Base-by-base conservation (phyloP, 2,797 vertebrate species). In the Cossypha polioptera region DNA sequence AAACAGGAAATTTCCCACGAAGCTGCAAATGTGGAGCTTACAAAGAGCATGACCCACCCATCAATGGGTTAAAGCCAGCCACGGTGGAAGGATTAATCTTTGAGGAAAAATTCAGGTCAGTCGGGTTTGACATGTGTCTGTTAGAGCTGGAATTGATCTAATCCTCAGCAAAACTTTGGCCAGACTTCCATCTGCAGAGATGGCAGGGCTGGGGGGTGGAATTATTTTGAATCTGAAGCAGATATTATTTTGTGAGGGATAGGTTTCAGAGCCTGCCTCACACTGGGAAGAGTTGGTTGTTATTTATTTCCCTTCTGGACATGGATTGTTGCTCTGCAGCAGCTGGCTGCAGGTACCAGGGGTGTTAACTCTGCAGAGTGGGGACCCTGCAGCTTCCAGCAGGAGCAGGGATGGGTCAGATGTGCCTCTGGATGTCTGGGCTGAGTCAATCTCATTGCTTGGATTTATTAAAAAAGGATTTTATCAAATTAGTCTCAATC, bases 341-440 rank as follows among this genome's bases (percentile, higher is more conserved):
- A 48, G 48, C 10, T 7, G 2, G 1, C 4, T 20, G 19, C 0
- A 19, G 59, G 18, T 4, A 1, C 31, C 3, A 18, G 33, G 19
- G 7, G 2, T 0, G 0, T 5, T 16, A 3, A 0, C 53, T 25
- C 1, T 10, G 77, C 28, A 2, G 2, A 1, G 9, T 3, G 66
- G 29, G 35, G 6, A 51, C 13, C 16, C 48, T 35, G 35, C 19
- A 62, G 1, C 22, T 7, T 19, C 22, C 53, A 29, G 62, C 9
- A 38, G 2, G 21, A 11, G 9, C 3, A 0, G 1, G 45, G 19
- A 9, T 4, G 8, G 8, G 31, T 1, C 31, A 73, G 42, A 1
- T 15, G 9, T 3, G 26, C 31, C 69, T 19, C 8, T 4, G 42
- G 25, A 7, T 0, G 1, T 1, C 19, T 65, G 35, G 1, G 10